Evolutionary conservation across 2,797 vertebrate species (phyloP), one percentile per base, ranked within the genome.

Genomic region (Girardinus metallicus): DNA sequence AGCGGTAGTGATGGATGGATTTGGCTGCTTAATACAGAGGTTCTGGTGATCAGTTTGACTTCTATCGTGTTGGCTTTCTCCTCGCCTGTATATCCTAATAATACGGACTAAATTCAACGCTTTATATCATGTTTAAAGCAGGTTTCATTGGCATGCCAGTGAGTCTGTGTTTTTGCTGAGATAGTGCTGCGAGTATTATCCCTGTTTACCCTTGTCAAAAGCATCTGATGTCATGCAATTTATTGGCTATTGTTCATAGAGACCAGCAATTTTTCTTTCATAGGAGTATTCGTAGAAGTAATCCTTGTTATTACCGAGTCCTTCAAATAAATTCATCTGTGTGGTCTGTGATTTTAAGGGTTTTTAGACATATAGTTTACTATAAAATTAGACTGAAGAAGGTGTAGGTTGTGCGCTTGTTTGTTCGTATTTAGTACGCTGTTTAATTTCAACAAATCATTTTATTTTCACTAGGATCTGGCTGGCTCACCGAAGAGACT

Each of bases 61-160:
- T n/a, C 6, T 71, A 5, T n/a, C 16, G 0, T 47, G 36, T 31
- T 13, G 12, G 36, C 7, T 44, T 16, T 6, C 12, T 15, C 39
- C 26, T 46, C 43, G 10, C 73, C 49, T 68, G 21, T 73, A 18
- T 31, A 31, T 77, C 47, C 46, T 46, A 43, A 34, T 60, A 81
- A 39, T 34, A 16, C 51, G 18, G 75, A 75, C 78, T 87, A 85
- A 72, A 86, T 39, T 74, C 51, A 60, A 76, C 88, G 84, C 86
- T 88, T 87, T 78, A 81, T 73, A 80, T 76, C 80, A 75, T 64
- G 83, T 79, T 80, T 79, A 88, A 83, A 36, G 76, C 76, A 62
- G 81, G 78, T 83, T 89, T 90, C 85, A 83, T 90, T 93, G 92
- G 92, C 91, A 85, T 81, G 74, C 70, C 80, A 76, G 79, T 86